These are phyloP conservation scores for Notodonta dromedarius DNA, from an alignment of 2,888 invertebrate species.

Conservation along the genomic window DNA sequence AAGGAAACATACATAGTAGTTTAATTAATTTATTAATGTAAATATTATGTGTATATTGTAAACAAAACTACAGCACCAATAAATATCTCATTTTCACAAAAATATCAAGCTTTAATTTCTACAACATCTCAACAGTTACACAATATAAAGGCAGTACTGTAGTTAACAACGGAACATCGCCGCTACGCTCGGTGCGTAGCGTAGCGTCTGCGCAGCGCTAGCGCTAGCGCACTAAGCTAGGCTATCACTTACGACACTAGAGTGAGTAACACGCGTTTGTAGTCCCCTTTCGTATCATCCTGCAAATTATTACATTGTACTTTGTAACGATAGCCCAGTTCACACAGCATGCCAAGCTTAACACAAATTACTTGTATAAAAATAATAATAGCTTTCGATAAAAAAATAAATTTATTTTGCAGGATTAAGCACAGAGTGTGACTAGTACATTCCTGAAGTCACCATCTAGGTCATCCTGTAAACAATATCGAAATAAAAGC, in stretches of 20 bases:
- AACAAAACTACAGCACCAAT: slow-evolving; percentile 83
- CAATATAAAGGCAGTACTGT: slow-evolving; percentile 75
- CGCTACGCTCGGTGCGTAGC: slow-evolving; percentile 43
- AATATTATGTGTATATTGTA: slow-evolving; percentile 63
- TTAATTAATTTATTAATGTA: slow-evolving; percentile 74
- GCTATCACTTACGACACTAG: slow-evolving; percentile 70
- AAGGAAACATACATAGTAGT: slow-evolving; percentile 71
- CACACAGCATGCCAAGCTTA: slow-evolving; percentile 61
- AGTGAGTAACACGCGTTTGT: slow-evolving; percentile 86
- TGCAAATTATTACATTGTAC: slow-evolving; percentile 82
- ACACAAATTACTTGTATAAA: slow-evolving; percentile 56
- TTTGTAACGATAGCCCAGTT: slow-evolving; percentile 53
- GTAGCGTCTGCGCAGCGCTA: slow-evolving; percentile 37
- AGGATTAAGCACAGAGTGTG: slow-evolving; percentile 81
- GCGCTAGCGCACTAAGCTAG: neutral
- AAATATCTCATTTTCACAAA: slow-evolving; percentile 82
- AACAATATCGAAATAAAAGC: slow-evolving; percentile 71
- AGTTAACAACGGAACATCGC: slow-evolving; percentile 42
- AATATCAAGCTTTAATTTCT: slow-evolving; percentile 77
- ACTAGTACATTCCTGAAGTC: slow-evolving; percentile 88
- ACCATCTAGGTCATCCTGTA: slow-evolving; percentile 87
- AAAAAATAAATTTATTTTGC: slow-evolving; percentile 58
- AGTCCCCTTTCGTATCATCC: slow-evolving; percentile 89
- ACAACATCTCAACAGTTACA: slow-evolving; percentile 73
- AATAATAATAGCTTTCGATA: slow-evolving; percentile 46